Evolutionary conservation across 2,888 invertebrate genomes (phyloP), one percentile per base, ranked within the genome.

Genomic region (Nomada lathburiana): DNA sequence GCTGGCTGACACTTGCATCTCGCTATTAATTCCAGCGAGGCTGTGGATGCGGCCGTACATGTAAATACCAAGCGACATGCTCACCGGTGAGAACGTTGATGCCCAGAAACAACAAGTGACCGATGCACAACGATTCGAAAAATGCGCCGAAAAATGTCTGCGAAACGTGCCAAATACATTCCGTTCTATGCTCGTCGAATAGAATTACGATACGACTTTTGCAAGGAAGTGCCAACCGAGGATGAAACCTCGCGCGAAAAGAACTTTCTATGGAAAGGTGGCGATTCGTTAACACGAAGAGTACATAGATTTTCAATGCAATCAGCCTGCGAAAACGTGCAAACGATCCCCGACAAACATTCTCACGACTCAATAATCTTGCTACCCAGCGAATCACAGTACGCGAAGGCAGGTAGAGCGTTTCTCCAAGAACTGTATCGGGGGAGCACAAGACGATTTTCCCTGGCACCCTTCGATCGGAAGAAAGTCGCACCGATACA

Each of bases 21-120:
- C 73, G 76, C 80, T 83, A 84, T 86, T 86, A 88, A 89, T 88
- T 86, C 84, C 67, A 42, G 52, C 82, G 76, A 81, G 82, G 57
- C 73, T 65, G 68, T 69, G 67, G 60, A 75, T 55, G 55, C 67
- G 55, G 23, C 16, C 67, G 83, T 78, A 78, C 63, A 29, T 79
- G 81, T 72, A 86, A 88, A 88, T 88, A 89, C 80, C 86, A 87
- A 85, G 44, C 63, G 76, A 26, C 52, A 72, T 71, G 59, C 76
- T 83, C 72, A 26, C 67, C 57, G 63, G 42, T 62, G 36, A 67
- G 76, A 70, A 77, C 62, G 53, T 42, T 65, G 71, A 68, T 80
- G 81, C 83, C 55, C 53, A 76, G 72, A 79, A 78, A 75, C 69
- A 77, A 86, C 26, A 87, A 84, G 81, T 81, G 50, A 70, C 68